Percentiles rank a stretch among this genome's conserved stretches.
Conservation (phyloP, 2,797 vertebrate genomes). For the Phrynocephalus guinanensis region DNA sequence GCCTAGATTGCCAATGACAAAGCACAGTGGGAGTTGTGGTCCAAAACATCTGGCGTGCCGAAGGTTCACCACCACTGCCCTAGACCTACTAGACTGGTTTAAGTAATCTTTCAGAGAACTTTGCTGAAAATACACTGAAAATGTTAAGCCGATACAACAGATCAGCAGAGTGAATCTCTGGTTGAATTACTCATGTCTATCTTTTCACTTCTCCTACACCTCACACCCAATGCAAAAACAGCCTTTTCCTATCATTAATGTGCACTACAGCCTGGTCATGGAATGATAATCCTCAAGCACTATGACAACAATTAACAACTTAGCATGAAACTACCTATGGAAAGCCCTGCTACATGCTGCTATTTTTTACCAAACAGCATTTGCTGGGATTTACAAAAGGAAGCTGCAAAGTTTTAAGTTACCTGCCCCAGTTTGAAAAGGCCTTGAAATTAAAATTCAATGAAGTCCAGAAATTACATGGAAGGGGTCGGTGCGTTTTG, state of each 20-base stretch:
- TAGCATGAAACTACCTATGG: background rate
- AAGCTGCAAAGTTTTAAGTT: background rate
- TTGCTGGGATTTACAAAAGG: background rate
- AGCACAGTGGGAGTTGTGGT: no score
- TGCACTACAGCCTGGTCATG: background rate
- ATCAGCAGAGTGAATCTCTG: background rate
- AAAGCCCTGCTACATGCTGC: background rate
- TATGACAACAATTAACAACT: background rate
- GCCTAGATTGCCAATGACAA: no score
- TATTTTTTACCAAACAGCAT: background rate
- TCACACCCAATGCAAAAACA: background rate
- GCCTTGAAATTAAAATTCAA: background rate
- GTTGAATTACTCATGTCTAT: background rate
- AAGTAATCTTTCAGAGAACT: background rate
- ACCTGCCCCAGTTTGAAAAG: background rate
- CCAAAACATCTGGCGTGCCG: no score
- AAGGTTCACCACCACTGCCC: no score
- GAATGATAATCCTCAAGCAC: background rate
- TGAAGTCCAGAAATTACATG: background rate
- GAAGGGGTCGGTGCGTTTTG: background rate
- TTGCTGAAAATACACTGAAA: background rate
- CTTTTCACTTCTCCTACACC: background rate
- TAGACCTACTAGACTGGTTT: no score
- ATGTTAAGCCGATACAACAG: background rate
- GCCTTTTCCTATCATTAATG: background rate